Conservation (phyloP, 2,888 invertebrate genomes). For the Gasteruption jaculator region DNA sequence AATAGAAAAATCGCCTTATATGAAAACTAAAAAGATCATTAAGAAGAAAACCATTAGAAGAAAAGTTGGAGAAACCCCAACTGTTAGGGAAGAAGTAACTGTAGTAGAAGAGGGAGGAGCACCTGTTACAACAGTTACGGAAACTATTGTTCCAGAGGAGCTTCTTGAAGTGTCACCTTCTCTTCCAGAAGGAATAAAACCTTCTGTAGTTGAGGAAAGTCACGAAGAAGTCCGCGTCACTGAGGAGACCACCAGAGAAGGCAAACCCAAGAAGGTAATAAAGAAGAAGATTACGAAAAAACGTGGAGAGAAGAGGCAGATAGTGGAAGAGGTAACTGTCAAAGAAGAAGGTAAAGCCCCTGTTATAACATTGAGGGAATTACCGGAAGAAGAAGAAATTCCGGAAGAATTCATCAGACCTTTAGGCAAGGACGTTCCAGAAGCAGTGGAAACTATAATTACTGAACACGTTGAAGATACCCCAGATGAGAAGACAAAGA, state of each 20-base stretch:
- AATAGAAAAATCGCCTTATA: slow-evolving; percentile 27
- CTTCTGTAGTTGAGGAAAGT: no score
- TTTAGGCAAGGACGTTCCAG: slow-evolving; percentile 48
- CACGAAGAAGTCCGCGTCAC: slow-evolving; percentile 32
- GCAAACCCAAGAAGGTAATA: slow-evolving; percentile 41
- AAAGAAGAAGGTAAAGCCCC: slow-evolving; percentile 27
- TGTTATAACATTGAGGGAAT: slow-evolving; percentile 44
- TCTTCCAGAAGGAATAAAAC: neutral
- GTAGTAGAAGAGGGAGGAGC: slow-evolving; percentile 50
- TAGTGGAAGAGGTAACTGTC: slow-evolving; percentile 42
- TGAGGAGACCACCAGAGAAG: slow-evolving; percentile 36
- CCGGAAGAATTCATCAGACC: slow-evolving; percentile 28
- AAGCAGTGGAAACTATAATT: slow-evolving; percentile 38
- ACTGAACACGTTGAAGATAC: slow-evolving; percentile 35
- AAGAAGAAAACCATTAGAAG: slow-evolving; percentile 33
- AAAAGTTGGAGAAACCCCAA: slow-evolving; percentile 37
- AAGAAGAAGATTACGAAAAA: slow-evolving; percentile 53
- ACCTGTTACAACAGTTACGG: slow-evolving; percentile 47
- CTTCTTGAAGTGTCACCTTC: slow-evolving; percentile 27
- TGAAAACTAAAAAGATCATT: slow-evolving; percentile 31
- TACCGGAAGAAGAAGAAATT: slow-evolving; percentile 31
- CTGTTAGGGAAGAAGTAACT: slow-evolving; percentile 26
- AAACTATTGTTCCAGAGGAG: slow-evolving; percentile 30
- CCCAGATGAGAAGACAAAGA: no score
- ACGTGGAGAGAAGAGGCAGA: slow-evolving; percentile 39